Conservation (phyloP, 2,797 vertebrate genomes). For the Coluber constrictor region DNA sequence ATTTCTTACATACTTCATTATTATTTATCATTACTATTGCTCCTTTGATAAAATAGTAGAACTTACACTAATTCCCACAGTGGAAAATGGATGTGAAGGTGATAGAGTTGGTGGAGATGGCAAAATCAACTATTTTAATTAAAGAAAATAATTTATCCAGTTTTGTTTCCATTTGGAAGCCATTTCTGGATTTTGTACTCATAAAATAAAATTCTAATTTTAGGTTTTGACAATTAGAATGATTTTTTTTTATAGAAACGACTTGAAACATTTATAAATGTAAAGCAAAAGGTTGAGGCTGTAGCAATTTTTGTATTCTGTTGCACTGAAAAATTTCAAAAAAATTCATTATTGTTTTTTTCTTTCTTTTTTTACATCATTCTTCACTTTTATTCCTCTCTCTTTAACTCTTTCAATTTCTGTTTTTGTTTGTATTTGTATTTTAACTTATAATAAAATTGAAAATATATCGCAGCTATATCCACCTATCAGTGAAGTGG, state of each 20-base stretch:
- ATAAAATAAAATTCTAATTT: background rate
- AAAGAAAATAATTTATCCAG: background rate
- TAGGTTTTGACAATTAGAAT: background rate
- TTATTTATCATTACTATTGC: background rate
- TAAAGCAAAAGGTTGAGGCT: background rate
- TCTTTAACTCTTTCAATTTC: background rate
- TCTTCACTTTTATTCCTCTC: background rate
- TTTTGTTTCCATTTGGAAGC: background rate
- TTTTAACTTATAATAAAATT: background rate
- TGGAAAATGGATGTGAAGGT: background rate
- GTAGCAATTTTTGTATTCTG: background rate
- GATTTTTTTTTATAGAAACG: background rate
- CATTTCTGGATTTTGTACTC: background rate
- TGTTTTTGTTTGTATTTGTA: background rate
- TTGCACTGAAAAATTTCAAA: background rate
- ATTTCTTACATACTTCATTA: background rate
- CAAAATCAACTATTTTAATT: background rate
- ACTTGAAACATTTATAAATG: background rate
- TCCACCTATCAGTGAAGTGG: background rate
- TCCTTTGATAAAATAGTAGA: background rate
- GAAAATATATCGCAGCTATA: background rate
- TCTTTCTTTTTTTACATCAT: background rate
- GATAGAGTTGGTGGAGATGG: background rate
- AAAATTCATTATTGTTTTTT: background rate
- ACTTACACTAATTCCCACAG: background rate